Percentiles rank a stretch among this genome's conserved stretches.
These are phyloP conservation scores for Setipinna tenuifilis DNA, from an alignment of 2,797 vertebrate species.

Conservation along the genomic window DNA sequence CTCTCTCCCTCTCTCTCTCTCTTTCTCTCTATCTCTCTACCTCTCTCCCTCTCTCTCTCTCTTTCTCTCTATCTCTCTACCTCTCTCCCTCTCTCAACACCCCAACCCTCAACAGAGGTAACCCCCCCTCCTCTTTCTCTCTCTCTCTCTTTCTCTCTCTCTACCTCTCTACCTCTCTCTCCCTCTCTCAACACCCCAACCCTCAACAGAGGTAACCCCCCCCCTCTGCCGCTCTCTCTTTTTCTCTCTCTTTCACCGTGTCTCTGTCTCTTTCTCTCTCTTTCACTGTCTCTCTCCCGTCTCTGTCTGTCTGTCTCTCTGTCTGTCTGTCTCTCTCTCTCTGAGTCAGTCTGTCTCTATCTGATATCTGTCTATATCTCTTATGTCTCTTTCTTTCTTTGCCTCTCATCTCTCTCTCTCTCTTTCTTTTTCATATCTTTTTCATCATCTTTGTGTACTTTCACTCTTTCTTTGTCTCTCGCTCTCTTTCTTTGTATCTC, in stretches of 20 bases:
- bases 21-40: neutral
- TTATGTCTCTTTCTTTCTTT: neutral
- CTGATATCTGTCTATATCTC: neutral
- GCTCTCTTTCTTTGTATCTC: too few relatives aligned
- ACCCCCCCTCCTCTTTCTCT: slow-evolving; percentile 10
- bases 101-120: slow-evolving; percentile 90
- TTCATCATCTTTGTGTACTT: neutral
- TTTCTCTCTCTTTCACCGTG: neutral
- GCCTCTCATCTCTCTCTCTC: too few relatives aligned
- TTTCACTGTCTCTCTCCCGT: neutral
- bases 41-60: neutral
- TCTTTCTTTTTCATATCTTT: neutral
- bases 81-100: slow-evolving; percentile 69
- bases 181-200: slow-evolving; percentile 81
- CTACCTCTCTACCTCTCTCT: neutral
- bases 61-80: neutral
- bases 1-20: neutral
- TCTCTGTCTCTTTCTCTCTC: neutral
- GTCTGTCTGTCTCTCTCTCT: neutral
- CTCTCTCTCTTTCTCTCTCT: neutral
- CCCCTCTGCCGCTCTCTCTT: neutral
- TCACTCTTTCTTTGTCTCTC: neutral
- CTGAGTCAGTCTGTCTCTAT: too few relatives aligned
- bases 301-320: neutral
- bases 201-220: slow-evolving; percentile 83